A percentile compares a stretch with the other conserved stretches of the same genome.
Conservation (phyloP, 1,140 invertebrate species). For the Pseudomyrmex dendroicus region DNA sequence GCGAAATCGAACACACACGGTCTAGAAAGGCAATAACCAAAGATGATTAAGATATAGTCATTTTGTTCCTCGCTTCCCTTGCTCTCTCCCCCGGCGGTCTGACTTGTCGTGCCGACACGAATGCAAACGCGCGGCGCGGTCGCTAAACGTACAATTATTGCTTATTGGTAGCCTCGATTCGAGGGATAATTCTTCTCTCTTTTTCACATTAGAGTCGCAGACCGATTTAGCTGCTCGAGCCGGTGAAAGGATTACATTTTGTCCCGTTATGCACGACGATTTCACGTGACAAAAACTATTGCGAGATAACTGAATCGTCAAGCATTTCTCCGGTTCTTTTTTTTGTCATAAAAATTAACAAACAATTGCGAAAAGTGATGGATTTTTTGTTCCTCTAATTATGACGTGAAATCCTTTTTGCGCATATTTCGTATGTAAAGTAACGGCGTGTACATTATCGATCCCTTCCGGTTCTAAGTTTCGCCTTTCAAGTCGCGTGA, state of each 20-base stretch:
- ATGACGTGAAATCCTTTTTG: not conserved
- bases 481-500: slow-evolving; percentile 39
- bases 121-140: slow-evolving; percentile 62
- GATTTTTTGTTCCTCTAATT: not conserved
- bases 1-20: slow-evolving; percentile 38
- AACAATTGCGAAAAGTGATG: not conserved
- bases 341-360: not conserved
- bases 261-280: slow-evolving; percentile 18
- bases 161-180: slow-evolving; percentile 66
- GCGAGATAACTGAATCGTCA: not conserved
- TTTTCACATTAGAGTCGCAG: slow-evolving; percentile 17
- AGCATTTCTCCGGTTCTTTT: not conserved
- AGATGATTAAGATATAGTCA: slow-evolving; percentile 67
- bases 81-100: slow-evolving; percentile 46
- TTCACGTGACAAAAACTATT: not conserved
- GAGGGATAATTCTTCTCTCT: slow-evolving; percentile 37
- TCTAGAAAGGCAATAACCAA: slow-evolving; percentile 68
- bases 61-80: slow-evolving; percentile 64
- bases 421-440: slow-evolving; percentile 29
- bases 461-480: slow-evolving; percentile 38
- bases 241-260: slow-evolving; percentile 22
- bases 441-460: slow-evolving; percentile 41
- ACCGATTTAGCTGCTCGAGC: slow-evolving; percentile 20
- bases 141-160: slow-evolving; percentile 69
- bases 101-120: slow-evolving; percentile 67